A percentile compares a stretch with the other conserved stretches of the same genome.
Evolutionary conservation across 2,113 vertebrate species (phyloP).

Genomic region (Oceanites oceanicus): DNA sequence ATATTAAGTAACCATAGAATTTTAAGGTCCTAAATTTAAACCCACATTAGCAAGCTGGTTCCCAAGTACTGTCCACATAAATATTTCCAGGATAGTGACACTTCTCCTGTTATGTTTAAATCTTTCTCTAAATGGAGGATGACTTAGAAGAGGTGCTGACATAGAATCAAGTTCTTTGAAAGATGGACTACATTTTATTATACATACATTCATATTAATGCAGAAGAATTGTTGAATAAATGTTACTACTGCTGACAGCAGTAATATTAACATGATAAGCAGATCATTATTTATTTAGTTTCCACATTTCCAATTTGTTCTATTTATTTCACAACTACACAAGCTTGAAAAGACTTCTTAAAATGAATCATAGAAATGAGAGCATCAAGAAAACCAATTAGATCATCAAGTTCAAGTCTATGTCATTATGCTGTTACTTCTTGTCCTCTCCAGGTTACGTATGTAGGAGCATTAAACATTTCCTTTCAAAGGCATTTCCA

Average conservation of each 20-base stretch:
- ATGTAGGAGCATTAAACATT: neutral
- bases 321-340: constrained; percentile 1
- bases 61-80: neutral
- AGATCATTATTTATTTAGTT: constrained; percentile 19
- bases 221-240: neutral
- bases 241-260: neutral
- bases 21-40: constrained; percentile 1
- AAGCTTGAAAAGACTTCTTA: neutral
- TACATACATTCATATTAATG: neutral
- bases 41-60: neutral
- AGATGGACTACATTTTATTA: neutral
- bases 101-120: neutral
- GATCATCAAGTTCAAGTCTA: neutral
- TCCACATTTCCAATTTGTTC: constrained; percentile 8
- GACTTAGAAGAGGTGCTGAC: neutral
- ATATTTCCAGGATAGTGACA: neutral
- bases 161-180: neutral
- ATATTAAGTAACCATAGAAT: neutral
- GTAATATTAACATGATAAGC: neutral
- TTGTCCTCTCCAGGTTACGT: neutral
- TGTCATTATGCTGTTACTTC: neutral
- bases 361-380: neutral
- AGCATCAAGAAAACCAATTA: neutral
- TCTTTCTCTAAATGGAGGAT: neutral
- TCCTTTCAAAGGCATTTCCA: neutral